Base-by-base conservation (phyloP, 2,113 vertebrate genomes). In the Forbesichthys papilliferus region DNA sequence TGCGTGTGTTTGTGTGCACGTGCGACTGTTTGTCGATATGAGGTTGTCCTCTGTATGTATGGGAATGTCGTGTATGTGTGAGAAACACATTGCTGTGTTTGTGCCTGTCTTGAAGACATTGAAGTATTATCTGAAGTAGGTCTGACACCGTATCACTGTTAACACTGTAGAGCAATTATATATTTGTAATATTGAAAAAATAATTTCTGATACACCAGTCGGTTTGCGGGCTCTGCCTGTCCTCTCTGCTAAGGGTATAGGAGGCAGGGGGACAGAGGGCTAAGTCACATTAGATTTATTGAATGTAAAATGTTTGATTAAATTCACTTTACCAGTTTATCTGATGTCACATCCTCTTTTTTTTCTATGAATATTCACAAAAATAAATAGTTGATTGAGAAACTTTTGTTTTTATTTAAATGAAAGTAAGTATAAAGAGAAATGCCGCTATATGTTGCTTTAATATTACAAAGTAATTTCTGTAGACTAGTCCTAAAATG, bases 281-380 rank as follows among this genome's bases (percentile, higher is more conserved):
- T 58, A 33, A 62, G 69, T 75, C 62, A 59, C 68, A 68, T 70
- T 64, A 74, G 78, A 74, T 86, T 69, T 77, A 10, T 74, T 87
- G 88, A 88, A 85, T 89, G 80, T 87, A 84, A 87, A 80, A 64
- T 73, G 67, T 49, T 54, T 54, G 55, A 78, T 83, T 75, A 58
- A 84, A 53, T 65, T 65, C 77, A 84, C 82, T 75, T 81, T 5
- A 7, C 59, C 14, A 84, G 66, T 84, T 68, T 79, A 60, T 83
- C 48, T 63, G 64, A 73, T 42, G n/a, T 77, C 80, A 81, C 80
- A 74, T 86, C 56, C 65, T 81, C 56, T 64, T 57, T 42, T 64
- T 85, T 53, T 86, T 87, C 68, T 90, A 88, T 87, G 68, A 81
- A 78, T 87, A 87, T 86, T 87, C 89, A 89, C 83, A 48, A 53